phyloP scores from a whole-genome alignment of 92 coral and sea anemone species.

The Umimayanthus chanpuru region DNA sequence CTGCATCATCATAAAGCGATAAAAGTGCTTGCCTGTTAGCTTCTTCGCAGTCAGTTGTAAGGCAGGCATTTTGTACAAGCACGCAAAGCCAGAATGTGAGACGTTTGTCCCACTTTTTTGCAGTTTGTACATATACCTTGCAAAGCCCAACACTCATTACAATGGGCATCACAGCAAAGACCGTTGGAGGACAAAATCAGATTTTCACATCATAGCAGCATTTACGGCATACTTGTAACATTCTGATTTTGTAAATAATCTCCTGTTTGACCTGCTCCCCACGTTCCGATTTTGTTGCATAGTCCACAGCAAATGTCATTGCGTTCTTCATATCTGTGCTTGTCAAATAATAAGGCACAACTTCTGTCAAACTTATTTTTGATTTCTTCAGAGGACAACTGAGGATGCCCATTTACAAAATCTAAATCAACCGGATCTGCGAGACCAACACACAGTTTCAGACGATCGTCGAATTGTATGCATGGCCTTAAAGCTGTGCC shows the following conservation, averaged over 20 bases:
- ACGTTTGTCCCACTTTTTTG: not conserved
- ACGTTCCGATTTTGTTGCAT: conserved; percentile 41
- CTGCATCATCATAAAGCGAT: conserved; percentile 37
- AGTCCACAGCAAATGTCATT: conserved; percentile 52
- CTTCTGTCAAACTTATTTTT: conserved; percentile 50
- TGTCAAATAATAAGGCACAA: conserved; percentile 37
- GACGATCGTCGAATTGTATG: conserved; percentile 58
- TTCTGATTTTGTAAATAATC: conserved; percentile 40
- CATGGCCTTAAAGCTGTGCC: conserved; percentile 64
- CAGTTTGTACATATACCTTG: not conserved
- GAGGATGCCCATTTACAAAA: conserved; percentile 44
- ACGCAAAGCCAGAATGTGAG: conserved; percentile 46
- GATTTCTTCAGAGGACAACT: conserved; percentile 42
- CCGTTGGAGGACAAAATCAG: no score
- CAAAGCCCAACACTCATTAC: no score
- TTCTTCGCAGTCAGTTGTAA: conserved; percentile 52
- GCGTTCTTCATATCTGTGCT: conserved; percentile 41
- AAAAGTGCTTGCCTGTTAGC: conserved; percentile 46
- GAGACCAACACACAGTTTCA: conserved; percentile 51
- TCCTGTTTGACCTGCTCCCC: conserved; percentile 40
- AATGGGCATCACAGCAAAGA: no score
- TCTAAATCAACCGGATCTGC: conserved; percentile 32
- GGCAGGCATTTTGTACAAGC: conserved; percentile 51
- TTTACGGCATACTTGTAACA: conserved; percentile 11
- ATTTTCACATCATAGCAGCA: no score